A percentile compares a stretch with the other conserved stretches of the same genome.
phyloP scores from a whole-genome alignment of 1,140 invertebrate species.

The Lysiphlebus fabarum region DNA sequence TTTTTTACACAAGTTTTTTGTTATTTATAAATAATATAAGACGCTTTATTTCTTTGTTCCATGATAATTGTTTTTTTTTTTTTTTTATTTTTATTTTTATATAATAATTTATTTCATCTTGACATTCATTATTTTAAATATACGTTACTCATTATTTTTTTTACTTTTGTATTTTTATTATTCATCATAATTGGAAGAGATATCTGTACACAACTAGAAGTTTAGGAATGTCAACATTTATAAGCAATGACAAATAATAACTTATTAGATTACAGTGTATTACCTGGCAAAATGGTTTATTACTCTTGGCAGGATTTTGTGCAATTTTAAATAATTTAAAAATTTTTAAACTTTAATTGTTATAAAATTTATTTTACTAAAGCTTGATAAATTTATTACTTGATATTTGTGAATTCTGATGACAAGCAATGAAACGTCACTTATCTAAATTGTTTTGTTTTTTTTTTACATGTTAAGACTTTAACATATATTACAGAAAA shows the following conservation, averaged over 20 bases:
- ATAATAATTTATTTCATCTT: too few species aligned
- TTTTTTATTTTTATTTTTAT: too few species aligned
- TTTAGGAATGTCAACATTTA: conserved; percentile 55
- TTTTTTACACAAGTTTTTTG: too few species aligned
- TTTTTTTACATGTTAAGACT: too few species aligned
- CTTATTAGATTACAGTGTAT: conserved; percentile 56
- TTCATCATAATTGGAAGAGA: conserved; percentile 24
- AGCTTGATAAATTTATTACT: not conserved
- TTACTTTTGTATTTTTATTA: too few species aligned
- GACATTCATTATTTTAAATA: too few species aligned
- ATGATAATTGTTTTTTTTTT: too few species aligned
- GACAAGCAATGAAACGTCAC: conserved; percentile 33
- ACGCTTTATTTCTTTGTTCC: too few species aligned
- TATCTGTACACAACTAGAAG: conserved; percentile 51
- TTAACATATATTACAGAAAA: too few species aligned
- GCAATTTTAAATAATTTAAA: conserved; percentile 1
- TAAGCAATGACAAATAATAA: conserved; percentile 51
- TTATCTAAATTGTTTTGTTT: too few species aligned
- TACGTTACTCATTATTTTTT: too few species aligned
- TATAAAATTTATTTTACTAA: conserved; percentile 31
- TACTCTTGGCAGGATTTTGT: conserved; percentile 41
- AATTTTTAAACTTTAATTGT: conserved; percentile 2
- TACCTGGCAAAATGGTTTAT: conserved; percentile 44
- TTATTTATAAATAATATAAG: not conserved
- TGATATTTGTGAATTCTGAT: conserved; percentile 40